These are phyloP conservation scores for Tenthredo notha DNA, from an alignment of 2,888 invertebrate species.

Conservation along the genomic window DNA sequence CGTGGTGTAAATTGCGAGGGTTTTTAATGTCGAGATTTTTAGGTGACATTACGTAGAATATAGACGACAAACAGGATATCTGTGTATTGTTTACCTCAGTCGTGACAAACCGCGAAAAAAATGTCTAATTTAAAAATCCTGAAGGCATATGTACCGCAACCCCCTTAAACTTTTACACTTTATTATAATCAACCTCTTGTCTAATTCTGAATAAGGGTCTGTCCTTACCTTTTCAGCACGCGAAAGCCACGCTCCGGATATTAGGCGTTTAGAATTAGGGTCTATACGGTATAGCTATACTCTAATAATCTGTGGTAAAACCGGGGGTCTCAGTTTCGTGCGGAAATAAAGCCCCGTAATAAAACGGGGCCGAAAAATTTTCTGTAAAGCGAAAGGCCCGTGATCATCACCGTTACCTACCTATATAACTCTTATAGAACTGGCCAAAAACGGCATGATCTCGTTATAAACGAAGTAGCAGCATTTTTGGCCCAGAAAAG, in stretches of 20 bases:
- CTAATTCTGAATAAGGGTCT: background rate
- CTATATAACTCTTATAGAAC: background rate
- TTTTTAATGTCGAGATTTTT: no score
- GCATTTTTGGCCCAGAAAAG: background rate
- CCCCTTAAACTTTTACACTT: no score
- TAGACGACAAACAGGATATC: no score
- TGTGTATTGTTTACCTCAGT: no score
- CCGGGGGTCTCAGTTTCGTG: background rate
- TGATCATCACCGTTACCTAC: background rate
- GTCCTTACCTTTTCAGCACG: background rate
- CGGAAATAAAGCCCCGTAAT: background rate
- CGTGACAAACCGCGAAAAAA: background rate
- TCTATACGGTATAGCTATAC: background rate
- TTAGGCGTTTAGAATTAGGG: background rate
- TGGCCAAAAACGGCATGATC: background rate
- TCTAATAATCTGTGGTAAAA: background rate
- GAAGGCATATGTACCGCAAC: no score
- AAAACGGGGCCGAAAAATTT: background rate
- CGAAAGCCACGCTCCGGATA: slow-evolving; percentile 38
- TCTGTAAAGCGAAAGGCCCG: background rate
- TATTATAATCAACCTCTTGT: background rate
- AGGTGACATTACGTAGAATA: no score
- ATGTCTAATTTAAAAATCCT: background rate
- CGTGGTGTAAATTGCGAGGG: no score
- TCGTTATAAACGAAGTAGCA: background rate